These are phyloP conservation scores for Hydrochoerus hydrochaeris DNA, from an alignment of 2,113 vertebrate species.

Conservation along the genomic window DNA sequence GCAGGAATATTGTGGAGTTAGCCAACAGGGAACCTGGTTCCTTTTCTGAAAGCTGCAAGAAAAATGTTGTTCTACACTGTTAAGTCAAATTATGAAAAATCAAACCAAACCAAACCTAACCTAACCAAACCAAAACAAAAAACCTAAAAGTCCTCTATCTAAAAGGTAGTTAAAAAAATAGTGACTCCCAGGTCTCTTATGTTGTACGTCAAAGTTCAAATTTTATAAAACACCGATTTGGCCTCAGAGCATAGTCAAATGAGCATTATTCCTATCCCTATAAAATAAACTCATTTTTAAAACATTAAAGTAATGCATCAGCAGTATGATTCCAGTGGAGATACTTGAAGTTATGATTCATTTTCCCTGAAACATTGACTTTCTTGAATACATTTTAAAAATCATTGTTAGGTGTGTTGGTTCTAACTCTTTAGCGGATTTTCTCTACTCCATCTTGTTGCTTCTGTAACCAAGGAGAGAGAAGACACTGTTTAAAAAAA, in stretches of 20 bases:
- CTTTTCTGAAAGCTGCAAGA: background rate
- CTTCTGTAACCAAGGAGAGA: slow-evolving; percentile 34
- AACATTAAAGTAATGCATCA: background rate
- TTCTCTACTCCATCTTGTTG: background rate
- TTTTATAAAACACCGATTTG: slow-evolving; percentile 44
- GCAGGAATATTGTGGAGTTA: background rate
- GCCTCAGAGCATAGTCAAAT: background rate
- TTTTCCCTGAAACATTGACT: slow-evolving; percentile 44
- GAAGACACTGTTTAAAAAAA: slow-evolving; percentile 59
- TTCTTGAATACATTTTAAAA: slow-evolving; percentile 32
- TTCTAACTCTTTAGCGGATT: background rate
- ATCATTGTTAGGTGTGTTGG: background rate
- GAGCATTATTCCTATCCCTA: background rate
- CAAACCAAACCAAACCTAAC: background rate
- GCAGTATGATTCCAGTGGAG: slow-evolving; percentile 1
- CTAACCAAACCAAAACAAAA: background rate
- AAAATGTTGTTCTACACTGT: background rate
- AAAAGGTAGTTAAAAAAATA: slow-evolving; percentile 16
- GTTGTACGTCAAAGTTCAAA: background rate
- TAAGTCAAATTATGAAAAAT: background rate
- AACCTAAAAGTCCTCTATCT: background rate
- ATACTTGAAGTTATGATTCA: slow-evolving; percentile 45
- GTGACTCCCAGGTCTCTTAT: background rate
- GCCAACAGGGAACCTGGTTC: background rate
- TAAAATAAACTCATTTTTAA: slow-evolving; percentile 49